phyloP scores from a whole-genome alignment of 64 coral and sea anemone species.

The Montipora efflorescens region DNA sequence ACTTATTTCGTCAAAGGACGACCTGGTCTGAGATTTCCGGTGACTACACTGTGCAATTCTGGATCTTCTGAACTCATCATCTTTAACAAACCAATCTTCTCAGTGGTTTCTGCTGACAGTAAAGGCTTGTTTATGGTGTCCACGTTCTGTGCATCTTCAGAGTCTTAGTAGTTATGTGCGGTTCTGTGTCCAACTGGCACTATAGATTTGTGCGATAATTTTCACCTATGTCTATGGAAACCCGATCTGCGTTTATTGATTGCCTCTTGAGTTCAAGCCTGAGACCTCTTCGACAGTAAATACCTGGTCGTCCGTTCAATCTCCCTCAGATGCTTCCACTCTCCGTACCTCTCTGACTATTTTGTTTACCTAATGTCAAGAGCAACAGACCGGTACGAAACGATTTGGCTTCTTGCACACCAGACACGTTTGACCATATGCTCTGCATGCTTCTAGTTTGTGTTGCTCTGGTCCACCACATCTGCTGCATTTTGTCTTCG shows the following conservation, averaged over 20 bases:
- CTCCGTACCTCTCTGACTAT: neutral
- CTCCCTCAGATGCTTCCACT: slow-evolving; percentile 14
- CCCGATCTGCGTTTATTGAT: slow-evolving; percentile 25
- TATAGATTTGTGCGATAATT: neutral
- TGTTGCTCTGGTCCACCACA: slow-evolving; percentile 6
- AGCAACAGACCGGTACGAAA: slow-evolving; percentile 27
- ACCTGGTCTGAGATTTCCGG: neutral
- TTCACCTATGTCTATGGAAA: slow-evolving; percentile 3
- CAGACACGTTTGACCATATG: slow-evolving; percentile 46
- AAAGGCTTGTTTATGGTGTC: slow-evolving; percentile 38
- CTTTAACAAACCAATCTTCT: slow-evolving; percentile 25
- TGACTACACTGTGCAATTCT: neutral
- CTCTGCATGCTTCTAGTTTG: slow-evolving; percentile 32
- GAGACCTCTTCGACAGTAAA: slow-evolving; percentile 56
- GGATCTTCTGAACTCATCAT: neutral
- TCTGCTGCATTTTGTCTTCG: slow-evolving; percentile 4
- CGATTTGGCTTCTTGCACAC: slow-evolving; percentile 34
- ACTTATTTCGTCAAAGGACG: slow-evolving; percentile 8
- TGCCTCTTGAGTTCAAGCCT: slow-evolving; percentile 35
- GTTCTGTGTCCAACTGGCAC: slow-evolving; percentile 10
- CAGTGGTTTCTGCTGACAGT: slow-evolving; percentile 59
- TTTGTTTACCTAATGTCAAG: neutral
- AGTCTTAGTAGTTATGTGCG: slow-evolving; percentile 19
- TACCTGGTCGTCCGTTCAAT: slow-evolving; percentile 37
- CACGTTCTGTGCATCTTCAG: slow-evolving; percentile 34